Evolutionary conservation across 2,888 invertebrate genomes (phyloP), one percentile per base, ranked within the genome.

Genomic region (Fragum whitleyi): DNA sequence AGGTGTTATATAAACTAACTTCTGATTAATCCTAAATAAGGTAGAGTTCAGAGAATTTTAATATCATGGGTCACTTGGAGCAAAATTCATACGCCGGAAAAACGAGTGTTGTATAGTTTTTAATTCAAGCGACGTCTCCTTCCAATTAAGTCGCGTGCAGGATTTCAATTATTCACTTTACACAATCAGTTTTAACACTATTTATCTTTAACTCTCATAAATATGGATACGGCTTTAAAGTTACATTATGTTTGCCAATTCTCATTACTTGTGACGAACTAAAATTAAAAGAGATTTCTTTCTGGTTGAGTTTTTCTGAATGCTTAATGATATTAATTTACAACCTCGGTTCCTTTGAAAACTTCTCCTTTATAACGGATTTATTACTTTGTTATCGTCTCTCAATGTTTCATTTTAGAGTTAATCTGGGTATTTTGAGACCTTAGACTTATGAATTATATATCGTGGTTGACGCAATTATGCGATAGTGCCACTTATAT

Each of bases 41-140:
- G 14, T 14, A n/a, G 3, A 47, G n/a, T 19, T 16, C 5, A 26
- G 19, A 57, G 19, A 51, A 19, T 53, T 69, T n/a, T 69, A 51
- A 53, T 70, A 69, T 69, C 21, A 29, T 53, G 23, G 77, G 55
- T 55, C 69, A 65, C 74, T 81, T 81, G 77, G 81, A 62, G 67
- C 81, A 69, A 32, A 74, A 69, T 81, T 73, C 57, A 77, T 77
- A 69, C 47, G 28, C 62, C 77, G 69, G 51, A 42, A 74, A 79
- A 70, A 70, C 55, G 55, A 29, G 14, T 3, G 29, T 16, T 69
- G 51, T 53, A 36, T 69, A 51, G 65, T 32, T 53, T 69, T 53
- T 69, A 69, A 55, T 51, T 55, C 55, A 36, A 36, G 26, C 70
- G 29, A 36, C 70, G 36, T 28, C 32, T 21, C 57, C 47, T 47